Evolutionary conservation across 1,140 invertebrate species (phyloP).

Genomic region (Halyomorpha halys): DNA sequence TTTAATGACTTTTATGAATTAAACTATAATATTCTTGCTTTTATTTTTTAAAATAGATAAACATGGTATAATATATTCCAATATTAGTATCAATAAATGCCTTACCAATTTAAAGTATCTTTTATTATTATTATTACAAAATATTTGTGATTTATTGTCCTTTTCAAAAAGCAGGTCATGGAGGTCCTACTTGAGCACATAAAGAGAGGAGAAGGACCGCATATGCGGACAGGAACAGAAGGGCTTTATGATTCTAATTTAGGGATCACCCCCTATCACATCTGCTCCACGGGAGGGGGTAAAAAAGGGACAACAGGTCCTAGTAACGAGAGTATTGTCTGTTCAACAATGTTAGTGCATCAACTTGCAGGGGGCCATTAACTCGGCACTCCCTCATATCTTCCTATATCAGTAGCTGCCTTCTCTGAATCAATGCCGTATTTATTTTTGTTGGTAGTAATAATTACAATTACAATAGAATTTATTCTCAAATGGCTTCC

Average conservation of each 20-base stretch:
- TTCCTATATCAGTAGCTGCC: neutral
- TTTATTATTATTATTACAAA: too few relatives aligned
- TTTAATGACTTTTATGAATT: too few relatives aligned
- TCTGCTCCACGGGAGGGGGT: neutral
- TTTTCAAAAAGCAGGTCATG: too few relatives aligned
- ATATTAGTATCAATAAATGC: too few relatives aligned
- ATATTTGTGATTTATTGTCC: too few relatives aligned
- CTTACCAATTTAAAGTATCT: too few relatives aligned
- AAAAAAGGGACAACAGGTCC: conserved; percentile 13
- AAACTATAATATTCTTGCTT: too few relatives aligned
- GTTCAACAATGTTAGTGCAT: neutral
- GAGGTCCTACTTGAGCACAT: too few relatives aligned
- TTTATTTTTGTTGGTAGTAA: neutral
- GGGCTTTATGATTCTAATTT: conserved; percentile 19
- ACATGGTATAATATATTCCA: too few relatives aligned
- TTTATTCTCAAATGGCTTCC: too few relatives aligned
- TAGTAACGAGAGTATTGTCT: conserved; percentile 11
- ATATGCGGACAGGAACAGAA: neutral
- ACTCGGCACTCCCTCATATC: neutral
- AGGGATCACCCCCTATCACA: conserved; percentile 16
- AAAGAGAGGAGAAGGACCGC: neutral
- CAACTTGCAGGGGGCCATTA: conserved; percentile 8
- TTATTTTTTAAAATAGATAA: too few relatives aligned
- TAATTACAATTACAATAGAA: too few relatives aligned
- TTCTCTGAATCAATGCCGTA: neutral